A percentile compares a stretch with the other conserved stretches of the same genome.
Evolutionary conservation across 2,113 vertebrate genomes (phyloP).

Genomic region (Varanus salvator): DNA sequence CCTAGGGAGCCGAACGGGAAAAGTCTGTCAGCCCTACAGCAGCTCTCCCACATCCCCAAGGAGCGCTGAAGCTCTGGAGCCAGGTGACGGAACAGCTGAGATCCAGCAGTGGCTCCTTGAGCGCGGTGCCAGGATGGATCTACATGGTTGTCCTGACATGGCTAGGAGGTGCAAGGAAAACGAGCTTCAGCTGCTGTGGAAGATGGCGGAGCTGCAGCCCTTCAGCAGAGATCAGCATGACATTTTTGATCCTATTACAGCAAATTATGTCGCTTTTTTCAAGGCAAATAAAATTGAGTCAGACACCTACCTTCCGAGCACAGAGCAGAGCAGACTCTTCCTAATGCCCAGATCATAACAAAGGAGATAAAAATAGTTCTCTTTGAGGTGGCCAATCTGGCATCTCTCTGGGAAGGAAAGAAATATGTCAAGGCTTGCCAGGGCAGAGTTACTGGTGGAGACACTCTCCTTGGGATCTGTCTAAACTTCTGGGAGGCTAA

Average conservation of each 20-base stretch:
- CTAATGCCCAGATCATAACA: background rate
- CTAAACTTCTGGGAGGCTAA: background rate
- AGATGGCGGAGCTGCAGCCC: background rate
- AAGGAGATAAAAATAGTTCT: background rate
- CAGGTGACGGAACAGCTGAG: fast-evolving
- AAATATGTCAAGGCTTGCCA: fast-evolving
- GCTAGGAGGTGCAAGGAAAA: conserved; percentile 3
- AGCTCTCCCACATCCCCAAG: background rate
- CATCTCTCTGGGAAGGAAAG: background rate
- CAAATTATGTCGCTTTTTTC: conserved; percentile 43
- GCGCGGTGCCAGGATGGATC: background rate
- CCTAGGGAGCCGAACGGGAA: too few species aligned
- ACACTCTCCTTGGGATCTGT: background rate
- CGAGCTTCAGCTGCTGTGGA: background rate
- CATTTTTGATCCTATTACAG: conserved; percentile 39
- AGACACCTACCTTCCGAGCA: conserved; percentile 41
- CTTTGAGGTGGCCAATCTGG: background rate
- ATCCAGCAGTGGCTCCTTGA: background rate
- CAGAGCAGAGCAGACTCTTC: conserved; percentile 36
- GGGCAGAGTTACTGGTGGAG: background rate
- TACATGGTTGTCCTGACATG: background rate
- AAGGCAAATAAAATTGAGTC: conserved; percentile 38
- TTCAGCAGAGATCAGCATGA: background rate
- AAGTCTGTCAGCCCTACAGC: background rate
- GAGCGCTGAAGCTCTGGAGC: background rate